Conservation (phyloP, 2,113 vertebrate genomes). For the Zosterops lateralis region DNA sequence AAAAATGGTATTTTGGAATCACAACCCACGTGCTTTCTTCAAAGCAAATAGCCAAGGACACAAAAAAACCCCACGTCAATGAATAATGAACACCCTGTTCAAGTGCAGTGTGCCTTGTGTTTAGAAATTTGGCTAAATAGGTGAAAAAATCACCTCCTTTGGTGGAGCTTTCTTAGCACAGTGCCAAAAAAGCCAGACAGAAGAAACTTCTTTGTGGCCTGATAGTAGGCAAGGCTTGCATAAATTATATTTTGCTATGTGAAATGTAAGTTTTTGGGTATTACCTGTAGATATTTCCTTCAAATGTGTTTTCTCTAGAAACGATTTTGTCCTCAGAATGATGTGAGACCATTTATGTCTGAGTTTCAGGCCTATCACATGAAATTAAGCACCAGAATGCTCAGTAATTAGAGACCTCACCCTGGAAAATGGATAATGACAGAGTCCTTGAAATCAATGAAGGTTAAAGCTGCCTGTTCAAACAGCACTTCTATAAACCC, state of each 20-base stretch:
- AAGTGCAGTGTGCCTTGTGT: neutral
- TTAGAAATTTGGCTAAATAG: neutral
- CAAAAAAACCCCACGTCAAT: neutral
- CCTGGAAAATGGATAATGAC: slow-evolving; percentile 75
- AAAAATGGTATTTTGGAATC: neutral
- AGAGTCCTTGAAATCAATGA: slow-evolving; percentile 79
- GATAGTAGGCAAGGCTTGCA: neutral
- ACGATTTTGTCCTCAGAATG: slow-evolving; percentile 13
- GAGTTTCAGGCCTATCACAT: slow-evolving; percentile 57
- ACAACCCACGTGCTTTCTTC: neutral
- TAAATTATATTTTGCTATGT: neutral
- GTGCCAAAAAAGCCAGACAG: neutral
- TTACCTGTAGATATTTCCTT: neutral
- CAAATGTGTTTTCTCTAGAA: neutral
- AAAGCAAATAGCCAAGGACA: neutral
- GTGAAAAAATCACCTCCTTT: neutral
- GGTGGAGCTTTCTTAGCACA: neutral
- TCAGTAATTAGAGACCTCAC: slow-evolving; percentile 73
- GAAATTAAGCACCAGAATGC: slow-evolving; percentile 68
- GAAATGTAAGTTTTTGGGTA: neutral
- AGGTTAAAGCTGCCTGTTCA: slow-evolving; percentile 74
- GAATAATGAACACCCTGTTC: neutral
- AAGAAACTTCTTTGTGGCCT: neutral
- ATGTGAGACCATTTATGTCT: slow-evolving; percentile 18
- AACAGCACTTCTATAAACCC: slow-evolving; percentile 54